phyloP scores from a whole-genome alignment of 2,113 vertebrate genomes.

The Sprattus sprattus region DNA sequence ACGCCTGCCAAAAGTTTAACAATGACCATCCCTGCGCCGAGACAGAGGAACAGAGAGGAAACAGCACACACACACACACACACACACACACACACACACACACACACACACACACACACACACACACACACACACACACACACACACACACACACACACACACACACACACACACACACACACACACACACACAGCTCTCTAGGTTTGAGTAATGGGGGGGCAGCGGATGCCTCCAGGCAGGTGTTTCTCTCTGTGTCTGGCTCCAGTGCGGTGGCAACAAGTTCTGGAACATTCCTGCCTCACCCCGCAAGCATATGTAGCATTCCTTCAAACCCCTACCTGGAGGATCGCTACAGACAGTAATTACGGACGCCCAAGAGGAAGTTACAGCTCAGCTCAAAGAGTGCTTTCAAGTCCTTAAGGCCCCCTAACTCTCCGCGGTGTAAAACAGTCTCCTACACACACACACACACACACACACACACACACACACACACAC shows the following conservation, averaged over 20 bases:
- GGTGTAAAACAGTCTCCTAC: background rate
- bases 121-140: no score
- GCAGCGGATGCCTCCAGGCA: background rate
- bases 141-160: no score
- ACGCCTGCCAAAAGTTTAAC: background rate
- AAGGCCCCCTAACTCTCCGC: background rate
- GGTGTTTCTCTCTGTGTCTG: background rate
- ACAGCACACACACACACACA: no score
- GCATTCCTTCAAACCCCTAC: background rate
- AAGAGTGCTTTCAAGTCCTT: background rate
- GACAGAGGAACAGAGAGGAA: background rate
- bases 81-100: no score
- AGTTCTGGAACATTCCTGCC: constrained; percentile 1
- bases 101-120: no score
- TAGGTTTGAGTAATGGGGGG: background rate
- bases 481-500: no score
- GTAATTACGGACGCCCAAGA: background rate
- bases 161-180: no score
- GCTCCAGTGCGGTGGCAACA: background rate
- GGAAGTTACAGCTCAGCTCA: background rate
- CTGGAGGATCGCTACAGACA: background rate
- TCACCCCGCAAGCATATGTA: background rate
- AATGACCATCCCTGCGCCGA: background rate
- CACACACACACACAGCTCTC: no score
- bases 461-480: no score